Evolutionary conservation across 2,888 invertebrate species (phyloP).

Genomic region (Cerceris ruficornis): DNA sequence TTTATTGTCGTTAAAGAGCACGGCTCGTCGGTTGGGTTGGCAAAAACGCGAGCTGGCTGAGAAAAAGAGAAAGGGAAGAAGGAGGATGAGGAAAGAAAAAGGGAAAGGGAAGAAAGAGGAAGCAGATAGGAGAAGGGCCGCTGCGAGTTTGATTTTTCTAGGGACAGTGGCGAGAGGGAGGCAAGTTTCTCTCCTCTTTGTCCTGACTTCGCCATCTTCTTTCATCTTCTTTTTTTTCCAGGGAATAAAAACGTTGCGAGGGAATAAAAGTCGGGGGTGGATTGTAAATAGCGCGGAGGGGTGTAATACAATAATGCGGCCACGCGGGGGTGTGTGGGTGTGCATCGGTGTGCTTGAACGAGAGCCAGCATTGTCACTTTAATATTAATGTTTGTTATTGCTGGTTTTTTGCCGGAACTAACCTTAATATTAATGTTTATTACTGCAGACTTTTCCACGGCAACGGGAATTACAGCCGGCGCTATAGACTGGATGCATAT

Average conservation of each 20-base stretch:
- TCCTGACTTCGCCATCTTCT: background rate
- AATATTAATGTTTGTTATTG: constrained; percentile 16
- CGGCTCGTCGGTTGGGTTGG: too few species aligned
- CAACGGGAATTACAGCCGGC: constrained; percentile 3
- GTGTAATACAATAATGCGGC: background rate
- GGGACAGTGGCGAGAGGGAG: background rate
- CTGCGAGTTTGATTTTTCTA: too few species aligned
- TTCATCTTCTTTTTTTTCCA: constrained; percentile 6
- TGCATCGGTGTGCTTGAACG: background rate
- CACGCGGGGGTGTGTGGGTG: background rate
- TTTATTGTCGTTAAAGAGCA: constrained; percentile 23
- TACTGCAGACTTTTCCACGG: background rate
- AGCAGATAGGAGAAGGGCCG: too few species aligned
- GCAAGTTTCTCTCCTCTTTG: background rate
- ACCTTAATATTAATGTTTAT: constrained; percentile 17
- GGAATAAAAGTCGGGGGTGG: background rate
- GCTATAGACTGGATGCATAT: background rate
- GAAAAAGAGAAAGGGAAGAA: background rate
- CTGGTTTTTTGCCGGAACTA: background rate
- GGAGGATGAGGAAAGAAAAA: background rate
- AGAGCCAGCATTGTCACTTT: constrained; percentile 5
- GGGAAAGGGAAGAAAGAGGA: background rate
- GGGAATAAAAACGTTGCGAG: background rate
- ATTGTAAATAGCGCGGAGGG: background rate
- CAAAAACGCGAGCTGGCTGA: background rate